Evolutionary conservation across 1,140 invertebrate species (phyloP).

Genomic region (Stegodyphus mimosarum): DNA sequence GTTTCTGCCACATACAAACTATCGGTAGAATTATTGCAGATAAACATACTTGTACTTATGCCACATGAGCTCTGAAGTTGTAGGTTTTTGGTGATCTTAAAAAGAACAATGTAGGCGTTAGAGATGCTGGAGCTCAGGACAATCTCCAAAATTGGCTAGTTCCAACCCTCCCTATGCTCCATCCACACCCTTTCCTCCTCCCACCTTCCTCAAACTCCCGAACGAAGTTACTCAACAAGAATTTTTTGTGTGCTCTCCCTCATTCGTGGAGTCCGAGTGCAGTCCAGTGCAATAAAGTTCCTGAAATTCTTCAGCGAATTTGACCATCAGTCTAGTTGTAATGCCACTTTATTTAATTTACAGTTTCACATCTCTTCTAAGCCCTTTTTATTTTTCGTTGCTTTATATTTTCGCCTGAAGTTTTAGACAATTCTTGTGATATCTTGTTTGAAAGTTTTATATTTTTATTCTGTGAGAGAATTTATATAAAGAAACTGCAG

Average conservation of each 20-base stretch:
- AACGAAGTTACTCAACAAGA: conserved; percentile 14
- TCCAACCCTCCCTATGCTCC: conserved; percentile 16
- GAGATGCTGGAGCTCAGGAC: conserved; percentile 11
- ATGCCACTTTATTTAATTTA: not conserved
- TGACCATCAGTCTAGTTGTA: not conserved
- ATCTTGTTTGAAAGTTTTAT: too few relatives aligned
- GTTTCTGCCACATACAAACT: too few relatives aligned
- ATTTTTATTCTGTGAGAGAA: too few relatives aligned
- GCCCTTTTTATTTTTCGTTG: too few relatives aligned
- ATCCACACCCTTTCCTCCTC: conserved; percentile 28
- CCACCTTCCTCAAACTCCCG: not conserved
- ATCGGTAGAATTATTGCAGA: not conserved
- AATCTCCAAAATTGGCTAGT: conserved; percentile 45
- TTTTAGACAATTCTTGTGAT: too few relatives aligned
- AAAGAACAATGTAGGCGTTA: conserved; percentile 3
- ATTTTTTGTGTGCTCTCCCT: conserved; percentile 1
- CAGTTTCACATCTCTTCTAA: not conserved
- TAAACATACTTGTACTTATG: not conserved
- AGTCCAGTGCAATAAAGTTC: not conserved
- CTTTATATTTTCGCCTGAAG: too few relatives aligned
- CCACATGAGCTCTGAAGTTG: conserved; percentile 14
- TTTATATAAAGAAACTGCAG: too few relatives aligned
- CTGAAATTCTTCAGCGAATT: not conserved
- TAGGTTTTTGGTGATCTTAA: not conserved
- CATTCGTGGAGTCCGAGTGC: not conserved